Conservation (phyloP, 2,888 invertebrate species). For the Octodonta nipae region DNA sequence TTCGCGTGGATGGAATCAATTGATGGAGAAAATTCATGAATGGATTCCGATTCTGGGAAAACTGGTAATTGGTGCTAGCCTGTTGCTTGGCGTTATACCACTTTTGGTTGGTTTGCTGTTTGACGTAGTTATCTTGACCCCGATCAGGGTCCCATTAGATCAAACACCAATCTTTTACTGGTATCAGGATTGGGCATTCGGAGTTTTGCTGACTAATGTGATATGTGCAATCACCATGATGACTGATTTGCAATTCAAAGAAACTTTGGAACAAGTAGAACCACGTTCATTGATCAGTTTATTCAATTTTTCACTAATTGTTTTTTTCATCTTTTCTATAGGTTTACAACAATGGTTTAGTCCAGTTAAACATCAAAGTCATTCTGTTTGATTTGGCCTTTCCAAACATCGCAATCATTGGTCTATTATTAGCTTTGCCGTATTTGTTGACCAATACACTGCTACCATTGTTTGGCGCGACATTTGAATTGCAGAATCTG, state of each 20-base stretch:
- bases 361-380: slow-evolving; percentile 81
- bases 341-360: slow-evolving; percentile 85
- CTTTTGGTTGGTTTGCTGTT: slow-evolving; percentile 81
- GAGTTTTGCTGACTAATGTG: slow-evolving; percentile 94
- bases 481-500: slow-evolving; percentile 54
- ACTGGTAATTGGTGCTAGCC: slow-evolving; percentile 59
- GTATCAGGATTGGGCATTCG: slow-evolving; percentile 96
- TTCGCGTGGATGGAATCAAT: slow-evolving; percentile 72
- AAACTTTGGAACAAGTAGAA: slow-evolving; percentile 83
- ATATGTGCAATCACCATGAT: slow-evolving; percentile 92
- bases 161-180: slow-evolving; percentile 81
- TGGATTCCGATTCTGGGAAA: slow-evolving; percentile 65
- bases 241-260: slow-evolving; percentile 90
- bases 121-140: slow-evolving; percentile 83
- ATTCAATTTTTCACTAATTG: too few relatives aligned
- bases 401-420: slow-evolving; percentile 79
- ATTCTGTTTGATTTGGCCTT: slow-evolving; percentile 75
- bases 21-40: slow-evolving; percentile 52
- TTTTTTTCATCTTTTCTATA: too few relatives aligned
- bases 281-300: too few relatives aligned
- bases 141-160: slow-evolving; percentile 78
- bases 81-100: slow-evolving; percentile 81
- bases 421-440: slow-evolving; percentile 82
- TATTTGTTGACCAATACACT: slow-evolving; percentile 75
- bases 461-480: slow-evolving; percentile 52